Conservation (phyloP, 2,797 vertebrate genomes). For the Rhinogobio ventralis region DNA sequence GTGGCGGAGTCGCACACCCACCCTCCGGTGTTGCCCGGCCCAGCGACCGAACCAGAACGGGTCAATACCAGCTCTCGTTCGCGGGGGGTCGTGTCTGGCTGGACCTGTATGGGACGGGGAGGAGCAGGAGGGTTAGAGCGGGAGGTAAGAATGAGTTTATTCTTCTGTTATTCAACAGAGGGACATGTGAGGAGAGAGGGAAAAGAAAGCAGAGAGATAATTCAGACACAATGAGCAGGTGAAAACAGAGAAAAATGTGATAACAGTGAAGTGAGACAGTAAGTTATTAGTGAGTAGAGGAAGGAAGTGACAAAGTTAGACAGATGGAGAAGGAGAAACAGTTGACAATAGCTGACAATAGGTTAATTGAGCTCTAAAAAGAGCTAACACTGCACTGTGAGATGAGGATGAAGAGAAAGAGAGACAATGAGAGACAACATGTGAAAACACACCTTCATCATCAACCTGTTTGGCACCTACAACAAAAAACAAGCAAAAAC, state of each 20-base stretch:
- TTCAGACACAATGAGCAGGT: slow-evolving; percentile 13
- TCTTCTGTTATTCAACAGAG: slow-evolving; percentile 62
- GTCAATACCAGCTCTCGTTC: slow-evolving; percentile 80
- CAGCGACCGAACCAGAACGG: slow-evolving; percentile 75
- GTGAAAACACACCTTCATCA: slow-evolving; percentile 40
- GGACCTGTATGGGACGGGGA: slow-evolving; percentile 79
- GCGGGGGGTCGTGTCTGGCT: slow-evolving; percentile 76
- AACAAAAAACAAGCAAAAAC: background rate
- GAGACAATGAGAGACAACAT: slow-evolving; percentile 64
- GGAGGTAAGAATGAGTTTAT: slow-evolving; percentile 61
- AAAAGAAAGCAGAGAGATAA: slow-evolving; percentile 54
- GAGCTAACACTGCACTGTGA: slow-evolving; percentile 78
- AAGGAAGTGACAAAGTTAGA: slow-evolving; percentile 55
- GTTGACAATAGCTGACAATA: slow-evolving; percentile 58
- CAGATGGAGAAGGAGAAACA: slow-evolving; percentile 47
- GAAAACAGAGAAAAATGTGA: slow-evolving; percentile 47
- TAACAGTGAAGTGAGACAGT: slow-evolving; percentile 30
- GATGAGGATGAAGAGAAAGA: slow-evolving; percentile 64
- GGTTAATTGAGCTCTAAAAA: slow-evolving; percentile 74
- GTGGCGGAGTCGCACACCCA: slow-evolving; percentile 83
- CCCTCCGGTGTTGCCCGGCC: slow-evolving; percentile 71
- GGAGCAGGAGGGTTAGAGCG: slow-evolving; percentile 73
- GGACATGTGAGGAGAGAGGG: slow-evolving; percentile 44
- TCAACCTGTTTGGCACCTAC: slow-evolving; percentile 9
- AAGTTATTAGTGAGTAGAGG: background rate